Conservation (phyloP, 2,797 vertebrate genomes). For the Nannoperca australis region DNA sequence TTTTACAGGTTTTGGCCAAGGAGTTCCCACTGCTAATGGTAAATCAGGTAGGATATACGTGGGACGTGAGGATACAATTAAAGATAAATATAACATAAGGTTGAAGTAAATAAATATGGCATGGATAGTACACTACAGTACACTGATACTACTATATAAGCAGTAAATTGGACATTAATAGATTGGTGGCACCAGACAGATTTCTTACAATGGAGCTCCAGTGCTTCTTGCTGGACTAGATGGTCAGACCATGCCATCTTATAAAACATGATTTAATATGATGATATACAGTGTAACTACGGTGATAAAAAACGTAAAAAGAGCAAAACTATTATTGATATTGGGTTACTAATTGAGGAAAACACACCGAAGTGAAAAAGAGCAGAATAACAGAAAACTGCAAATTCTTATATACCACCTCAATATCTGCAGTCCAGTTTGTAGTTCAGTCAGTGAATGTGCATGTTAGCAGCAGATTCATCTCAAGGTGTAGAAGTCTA, state of each 20-base stretch:
- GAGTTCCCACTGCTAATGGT: slow-evolving; percentile 51
- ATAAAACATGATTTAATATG: not conserved
- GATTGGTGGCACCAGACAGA: slow-evolving; percentile 57
- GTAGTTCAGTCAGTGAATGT: not conserved
- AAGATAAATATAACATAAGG: not conserved
- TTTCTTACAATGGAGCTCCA: slow-evolving; percentile 73
- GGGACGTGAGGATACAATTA: not conserved
- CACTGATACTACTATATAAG: slow-evolving; percentile 13
- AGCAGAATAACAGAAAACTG: not conserved
- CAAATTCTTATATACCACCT: not conserved
- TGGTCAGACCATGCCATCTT: slow-evolving; percentile 57
- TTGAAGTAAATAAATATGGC: not conserved
- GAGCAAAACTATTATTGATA: not conserved
- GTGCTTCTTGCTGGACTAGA: slow-evolving; percentile 73
- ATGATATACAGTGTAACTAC: slow-evolving; percentile 1
- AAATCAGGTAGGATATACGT: slow-evolving; percentile 63
- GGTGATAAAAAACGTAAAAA: not conserved
- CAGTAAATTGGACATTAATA: too few species aligned
- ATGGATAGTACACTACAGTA: too few species aligned
- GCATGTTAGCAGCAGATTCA: not conserved
- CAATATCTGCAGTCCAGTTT: not conserved
- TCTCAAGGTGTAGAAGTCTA: not conserved
- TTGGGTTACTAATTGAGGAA: not conserved
- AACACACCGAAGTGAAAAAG: not conserved
- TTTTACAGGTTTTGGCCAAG: slow-evolving; percentile 65